These are phyloP conservation scores for Spodoptera littoralis DNA, from an alignment of 2,888 invertebrate genomes.

Conservation along the genomic window DNA sequence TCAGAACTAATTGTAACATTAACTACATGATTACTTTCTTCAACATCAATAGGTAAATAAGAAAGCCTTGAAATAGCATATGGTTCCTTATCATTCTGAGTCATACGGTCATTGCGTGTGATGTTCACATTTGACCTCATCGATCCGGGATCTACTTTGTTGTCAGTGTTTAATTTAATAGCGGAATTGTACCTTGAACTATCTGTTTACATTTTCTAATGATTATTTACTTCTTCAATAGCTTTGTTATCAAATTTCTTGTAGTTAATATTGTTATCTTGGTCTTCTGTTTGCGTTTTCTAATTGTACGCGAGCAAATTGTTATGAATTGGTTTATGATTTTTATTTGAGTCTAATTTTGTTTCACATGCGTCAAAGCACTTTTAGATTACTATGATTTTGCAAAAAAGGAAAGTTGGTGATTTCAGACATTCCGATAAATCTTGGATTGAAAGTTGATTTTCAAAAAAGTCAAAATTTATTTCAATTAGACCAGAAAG, in stretches of 20 bases:
- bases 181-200: slow-evolving; percentile 47
- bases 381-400: no score
- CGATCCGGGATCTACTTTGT: slow-evolving; percentile 59
- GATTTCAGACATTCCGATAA: no score
- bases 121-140: slow-evolving; percentile 35
- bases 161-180: slow-evolving; percentile 42
- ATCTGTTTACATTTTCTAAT: slow-evolving; percentile 46
- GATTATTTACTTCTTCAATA: slow-evolving; percentile 41
- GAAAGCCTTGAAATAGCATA: slow-evolving; percentile 25
- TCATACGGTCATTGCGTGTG: slow-evolving; percentile 31
- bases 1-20: not conserved
- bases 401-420: no score
- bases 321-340: not conserved
- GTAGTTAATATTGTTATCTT: slow-evolving; percentile 21
- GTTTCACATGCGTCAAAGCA: no score
- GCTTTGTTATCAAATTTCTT: slow-evolving; percentile 22
- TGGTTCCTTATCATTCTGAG: slow-evolving; percentile 38
- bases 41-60: slow-evolving; percentile 1
- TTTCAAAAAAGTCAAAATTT: no score
- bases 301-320: not conserved
- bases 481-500: no score
- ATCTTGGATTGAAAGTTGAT: no score
- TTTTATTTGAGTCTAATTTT: no score
- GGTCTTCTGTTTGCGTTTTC: slow-evolving; percentile 11
- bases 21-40: slow-evolving; percentile 12